Conservation (phyloP, 2,888 invertebrate species). For the Lepas anatifera region DNA sequence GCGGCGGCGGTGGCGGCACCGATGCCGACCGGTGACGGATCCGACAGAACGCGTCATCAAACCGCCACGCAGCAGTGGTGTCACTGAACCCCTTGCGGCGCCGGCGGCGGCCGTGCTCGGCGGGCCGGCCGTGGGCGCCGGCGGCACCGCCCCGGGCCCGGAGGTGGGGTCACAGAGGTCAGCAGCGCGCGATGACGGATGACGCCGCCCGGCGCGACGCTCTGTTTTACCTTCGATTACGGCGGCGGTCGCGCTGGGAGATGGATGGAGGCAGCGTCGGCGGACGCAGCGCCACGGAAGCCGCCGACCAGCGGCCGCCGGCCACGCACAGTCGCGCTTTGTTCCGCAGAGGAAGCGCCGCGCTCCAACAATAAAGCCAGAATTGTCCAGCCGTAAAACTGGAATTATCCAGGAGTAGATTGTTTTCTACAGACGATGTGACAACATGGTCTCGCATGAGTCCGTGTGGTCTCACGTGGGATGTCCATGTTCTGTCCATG, state of each 20-base stretch:
- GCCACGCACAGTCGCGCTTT: no score
- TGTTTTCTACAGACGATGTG: no score
- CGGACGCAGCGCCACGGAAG: not conserved
- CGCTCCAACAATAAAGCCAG: no score
- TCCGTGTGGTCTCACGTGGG: no score
- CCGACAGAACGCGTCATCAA: not conserved
- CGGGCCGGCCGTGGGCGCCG: not conserved
- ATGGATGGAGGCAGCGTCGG: not conserved
- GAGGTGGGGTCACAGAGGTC: conserved; percentile 5
- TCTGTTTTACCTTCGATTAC: not conserved
- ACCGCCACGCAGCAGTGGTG: not conserved
- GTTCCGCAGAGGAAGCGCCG: no score
- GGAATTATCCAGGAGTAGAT: no score
- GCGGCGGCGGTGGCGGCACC: no score
- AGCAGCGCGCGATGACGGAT: not conserved
- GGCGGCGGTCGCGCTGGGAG: not conserved
- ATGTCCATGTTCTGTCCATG: no score
- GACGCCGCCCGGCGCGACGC: not conserved
- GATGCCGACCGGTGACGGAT: not conserved
- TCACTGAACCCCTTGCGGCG: not conserved
- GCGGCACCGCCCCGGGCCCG: not conserved
- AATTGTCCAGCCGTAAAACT: no score
- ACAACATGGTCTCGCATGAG: no score
- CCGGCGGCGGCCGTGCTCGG: not conserved
- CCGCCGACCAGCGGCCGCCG: not conserved